These are phyloP conservation scores for Drosophila bunnanda DNA, from an alignment of 2,888 invertebrate species.

Conservation along the genomic window DNA sequence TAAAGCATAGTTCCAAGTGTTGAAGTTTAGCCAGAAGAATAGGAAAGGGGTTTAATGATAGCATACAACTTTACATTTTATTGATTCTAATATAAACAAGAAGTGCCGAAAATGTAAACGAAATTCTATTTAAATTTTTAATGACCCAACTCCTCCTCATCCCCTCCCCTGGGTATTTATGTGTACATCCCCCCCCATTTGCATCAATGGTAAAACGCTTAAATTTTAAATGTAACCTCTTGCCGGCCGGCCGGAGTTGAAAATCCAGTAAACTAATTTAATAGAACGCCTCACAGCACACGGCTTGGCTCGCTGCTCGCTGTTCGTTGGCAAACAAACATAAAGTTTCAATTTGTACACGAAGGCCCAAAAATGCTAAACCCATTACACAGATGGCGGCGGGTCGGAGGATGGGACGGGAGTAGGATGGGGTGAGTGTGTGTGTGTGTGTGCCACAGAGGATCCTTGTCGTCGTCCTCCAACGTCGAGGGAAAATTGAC, in stretches of 20 bases:
- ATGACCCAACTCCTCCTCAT: not conserved
- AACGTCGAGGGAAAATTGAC: slow-evolving; percentile 69
- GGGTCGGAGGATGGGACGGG: not conserved
- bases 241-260: slow-evolving; percentile 19
- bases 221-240: slow-evolving; percentile 24
- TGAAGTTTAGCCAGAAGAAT: not conserved
- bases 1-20: not conserved
- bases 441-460: slow-evolving; percentile 7
- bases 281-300: slow-evolving; percentile 44
- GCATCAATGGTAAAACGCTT: slow-evolving; percentile 24
- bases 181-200: slow-evolving; percentile 18
- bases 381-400: slow-evolving; percentile 54
- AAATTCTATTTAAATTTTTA: slow-evolving; percentile 14
- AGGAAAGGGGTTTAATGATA: not conserved
- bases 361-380: slow-evolving; percentile 54
- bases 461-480: slow-evolving; percentile 37
- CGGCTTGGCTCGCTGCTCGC: slow-evolving; percentile 16
- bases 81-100: slow-evolving; percentile 11
- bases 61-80: slow-evolving; percentile 1
- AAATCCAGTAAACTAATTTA: slow-evolving; percentile 53
- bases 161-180: not conserved
- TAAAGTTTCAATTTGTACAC: slow-evolving; percentile 66
- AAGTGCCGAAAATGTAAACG: slow-evolving; percentile 10
- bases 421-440: not conserved
- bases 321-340: slow-evolving; percentile 55